Percentiles rank a stretch among this genome's conserved stretches.
These are phyloP conservation scores for Eupithecia abbreviata DNA, from an alignment of 2,888 invertebrate species.

Conservation along the genomic window DNA sequence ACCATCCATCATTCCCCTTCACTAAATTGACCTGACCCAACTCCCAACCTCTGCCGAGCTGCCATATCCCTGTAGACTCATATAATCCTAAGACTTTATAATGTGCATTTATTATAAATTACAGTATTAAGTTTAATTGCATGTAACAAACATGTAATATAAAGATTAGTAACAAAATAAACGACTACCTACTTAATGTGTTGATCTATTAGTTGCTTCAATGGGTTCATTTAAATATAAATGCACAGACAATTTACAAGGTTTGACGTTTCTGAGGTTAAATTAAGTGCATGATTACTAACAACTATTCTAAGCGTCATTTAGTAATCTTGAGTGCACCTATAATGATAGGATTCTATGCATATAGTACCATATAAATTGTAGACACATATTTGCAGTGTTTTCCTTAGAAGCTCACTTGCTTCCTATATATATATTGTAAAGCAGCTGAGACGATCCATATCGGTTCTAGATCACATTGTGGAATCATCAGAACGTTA, in stretches of 20 bases:
- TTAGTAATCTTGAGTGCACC: conserved; percentile 47
- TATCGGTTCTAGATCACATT: conserved; percentile 39
- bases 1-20: neutral
- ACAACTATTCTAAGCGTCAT: conserved; percentile 39
- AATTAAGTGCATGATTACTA: conserved; percentile 31
- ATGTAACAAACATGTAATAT: neutral
- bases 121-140: conserved; percentile 32
- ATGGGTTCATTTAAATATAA: conserved; percentile 11
- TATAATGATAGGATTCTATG: conserved; percentile 28
- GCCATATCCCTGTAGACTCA: conserved; percentile 15
- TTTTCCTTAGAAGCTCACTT: conserved; percentile 44
- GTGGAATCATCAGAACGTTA: conserved; percentile 25
- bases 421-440: conserved; percentile 58
- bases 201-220: conserved; percentile 11
- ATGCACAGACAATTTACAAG: conserved; percentile 20
- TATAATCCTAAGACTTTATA: conserved; percentile 27
- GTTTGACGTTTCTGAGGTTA: conserved; percentile 35
- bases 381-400: conserved; percentile 51
- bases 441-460: conserved; percentile 38
- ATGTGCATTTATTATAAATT: conserved; percentile 51
- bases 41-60: neutral
- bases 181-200: neutral
- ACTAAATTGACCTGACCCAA: neutral
- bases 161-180: conserved; percentile 1
- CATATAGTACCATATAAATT: conserved; percentile 43